These are phyloP conservation scores for Synanthedon myopaeformis DNA, from an alignment of 2,888 invertebrate species.

Conservation along the genomic window DNA sequence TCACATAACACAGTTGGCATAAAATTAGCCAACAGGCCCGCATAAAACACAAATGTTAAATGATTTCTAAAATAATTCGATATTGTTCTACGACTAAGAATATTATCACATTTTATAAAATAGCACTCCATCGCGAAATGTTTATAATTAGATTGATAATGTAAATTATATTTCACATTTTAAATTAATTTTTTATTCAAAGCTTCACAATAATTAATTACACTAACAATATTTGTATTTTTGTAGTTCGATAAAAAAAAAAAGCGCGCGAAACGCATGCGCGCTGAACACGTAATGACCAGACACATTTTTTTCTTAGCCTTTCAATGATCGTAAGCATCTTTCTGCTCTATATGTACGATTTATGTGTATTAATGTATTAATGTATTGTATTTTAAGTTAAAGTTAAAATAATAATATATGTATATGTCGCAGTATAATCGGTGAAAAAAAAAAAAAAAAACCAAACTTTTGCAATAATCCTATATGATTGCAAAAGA, in stretches of 20 bases:
- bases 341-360: slow-evolving; percentile 30
- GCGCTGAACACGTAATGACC: slow-evolving; percentile 46
- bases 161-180: not conserved
- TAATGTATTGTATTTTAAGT: too few species aligned
- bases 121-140: slow-evolving; percentile 19
- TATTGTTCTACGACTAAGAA: slow-evolving; percentile 15
- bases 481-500: too few species aligned
- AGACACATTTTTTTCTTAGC: slow-evolving; percentile 34
- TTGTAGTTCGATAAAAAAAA: slow-evolving; percentile 4
- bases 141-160: not conserved
- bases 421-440: too few species aligned
- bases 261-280: slow-evolving; percentile 50
- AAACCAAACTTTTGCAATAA: too few species aligned
- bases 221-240: too few species aligned
- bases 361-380: too few species aligned
- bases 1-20: slow-evolving; percentile 43
- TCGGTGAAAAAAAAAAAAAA: too few species aligned
- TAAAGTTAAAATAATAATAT: too few species aligned
- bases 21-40: slow-evolving; percentile 43
- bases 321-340: slow-evolving; percentile 27
- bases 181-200: not conserved
- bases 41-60: slow-evolving; percentile 39
- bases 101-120: slow-evolving; percentile 9
- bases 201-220: too few species aligned
- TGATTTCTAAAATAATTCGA: slow-evolving; percentile 25